Base-by-base conservation (phyloP, 2,888 invertebrate genomes). In the Pyrrhosoma nymphula region DNA sequence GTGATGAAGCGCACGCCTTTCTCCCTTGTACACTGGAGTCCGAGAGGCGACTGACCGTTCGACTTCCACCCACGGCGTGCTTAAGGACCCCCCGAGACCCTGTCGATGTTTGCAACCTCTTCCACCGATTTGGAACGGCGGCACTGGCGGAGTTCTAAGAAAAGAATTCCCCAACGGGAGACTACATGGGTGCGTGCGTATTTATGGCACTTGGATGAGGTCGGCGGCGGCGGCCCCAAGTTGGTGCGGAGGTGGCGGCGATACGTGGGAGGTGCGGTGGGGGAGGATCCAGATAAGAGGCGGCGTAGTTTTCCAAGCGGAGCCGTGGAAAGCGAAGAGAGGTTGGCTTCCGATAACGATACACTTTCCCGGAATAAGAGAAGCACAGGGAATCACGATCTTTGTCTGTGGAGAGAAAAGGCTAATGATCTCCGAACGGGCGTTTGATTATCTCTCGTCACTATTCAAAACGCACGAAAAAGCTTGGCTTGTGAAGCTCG, bases 71-170 rank as follows among this genome's bases (percentile, higher is more conserved):
- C 30, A 82, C 16, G 35, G 3, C 35, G 30, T 18, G 2, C 82
- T 82, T 14, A 35, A 30, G 35, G 16, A 82, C 35, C 16, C 82
- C 18, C 82, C 2, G 26, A 69, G n/a, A n/a, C 23, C 0, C 82
- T 18, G 16, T 2, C 82, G 35, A 82, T 82, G 35, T 82, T 82
- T 82, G 30, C 82, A 82, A n/a, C n/a, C 82, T 35, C 82, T 82
- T 82, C 82, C 82, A 82, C 82, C 82, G 30, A 82, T 82, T 82
- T 35, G 82, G 82, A 82, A 82, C 82, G 82, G 82, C 82, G 82
- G 82, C 82, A 35, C 30, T 35, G 82, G 35, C 26, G 30, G 82
- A 35, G 82, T 82, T 82, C 82, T 35, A 82, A 82, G 82, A 82
- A 82, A 82, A 82, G 82, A 35, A 30, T 35, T 35, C 4, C 82